Evolutionary conservation across 2,797 vertebrate genomes (phyloP).

Genomic region (Rhinatrema bivittatum): DNA sequence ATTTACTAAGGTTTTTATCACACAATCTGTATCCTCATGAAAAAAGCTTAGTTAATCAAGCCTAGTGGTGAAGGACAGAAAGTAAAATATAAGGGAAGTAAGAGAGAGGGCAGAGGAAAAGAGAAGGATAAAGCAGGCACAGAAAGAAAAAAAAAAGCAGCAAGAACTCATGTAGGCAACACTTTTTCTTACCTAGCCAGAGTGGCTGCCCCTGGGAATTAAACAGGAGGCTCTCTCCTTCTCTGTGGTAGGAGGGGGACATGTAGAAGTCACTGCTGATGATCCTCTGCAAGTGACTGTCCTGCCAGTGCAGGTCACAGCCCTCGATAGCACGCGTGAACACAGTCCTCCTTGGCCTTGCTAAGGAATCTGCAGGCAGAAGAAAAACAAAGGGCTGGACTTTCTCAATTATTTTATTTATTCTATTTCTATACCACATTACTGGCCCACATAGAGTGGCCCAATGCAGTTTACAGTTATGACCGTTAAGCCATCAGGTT

Average conservation of each 20-base stretch:
- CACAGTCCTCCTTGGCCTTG: slow-evolving; percentile 83
- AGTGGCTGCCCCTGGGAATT: slow-evolving; percentile 90
- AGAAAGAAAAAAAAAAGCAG: no score
- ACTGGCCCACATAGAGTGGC: not conserved
- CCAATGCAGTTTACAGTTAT: not conserved
- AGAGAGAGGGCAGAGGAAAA: no score
- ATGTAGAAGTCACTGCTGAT: slow-evolving; percentile 92
- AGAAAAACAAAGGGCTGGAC: no score
- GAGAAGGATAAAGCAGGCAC: no score
- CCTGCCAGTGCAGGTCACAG: slow-evolving; percentile 96
- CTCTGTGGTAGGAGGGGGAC: slow-evolving; percentile 86
- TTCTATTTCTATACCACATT: no score
- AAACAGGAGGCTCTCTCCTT: slow-evolving; percentile 89
- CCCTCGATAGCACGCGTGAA: slow-evolving; percentile 92
- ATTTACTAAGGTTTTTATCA: no score
- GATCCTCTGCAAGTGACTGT: slow-evolving; percentile 95
- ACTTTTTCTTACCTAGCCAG: slow-evolving; percentile 85
- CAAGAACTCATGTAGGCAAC: no score
- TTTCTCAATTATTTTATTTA: no score
- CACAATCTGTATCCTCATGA: no score
- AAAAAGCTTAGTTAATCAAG: no score
- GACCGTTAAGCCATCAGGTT: not conserved
- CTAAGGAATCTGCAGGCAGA: slow-evolving; percentile 78
- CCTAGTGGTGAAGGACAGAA: no score
- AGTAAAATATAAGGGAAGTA: no score